phyloP scores from a whole-genome alignment of 2,888 invertebrate species.

The Rotaria sp. region DNA sequence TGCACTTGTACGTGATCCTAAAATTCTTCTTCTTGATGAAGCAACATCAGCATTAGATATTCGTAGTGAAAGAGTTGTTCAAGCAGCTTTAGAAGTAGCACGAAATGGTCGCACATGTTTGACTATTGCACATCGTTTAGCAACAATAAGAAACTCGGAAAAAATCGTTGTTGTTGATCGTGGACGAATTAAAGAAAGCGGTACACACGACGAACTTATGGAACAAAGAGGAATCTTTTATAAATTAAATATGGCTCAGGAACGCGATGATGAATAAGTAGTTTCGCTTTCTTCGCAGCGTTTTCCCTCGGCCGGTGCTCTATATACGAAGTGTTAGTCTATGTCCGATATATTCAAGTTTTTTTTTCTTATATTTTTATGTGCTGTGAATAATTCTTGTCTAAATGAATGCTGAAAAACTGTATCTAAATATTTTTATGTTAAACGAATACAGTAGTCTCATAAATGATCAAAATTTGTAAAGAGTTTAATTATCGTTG shows the following conservation, averaged over 20 bases:
- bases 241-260: constrained; percentile 19
- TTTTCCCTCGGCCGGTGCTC: not conserved
- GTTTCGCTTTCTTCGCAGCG: not conserved
- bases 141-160: constrained; percentile 14
- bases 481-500: too few relatives aligned
- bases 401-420: too few relatives aligned
- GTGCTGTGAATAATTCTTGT: not conserved
- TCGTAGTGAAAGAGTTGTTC: constrained; percentile 27
- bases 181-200: constrained; percentile 32
- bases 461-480: too few relatives aligned
- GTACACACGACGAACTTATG: constrained; percentile 33
- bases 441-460: too few relatives aligned
- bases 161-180: constrained; percentile 37
- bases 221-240: not conserved
- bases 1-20: constrained; percentile 33
- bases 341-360: not conserved
- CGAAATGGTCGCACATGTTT: constrained; percentile 36
- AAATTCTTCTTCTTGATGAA: constrained; percentile 37
- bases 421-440: too few relatives aligned
- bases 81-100: constrained; percentile 36
- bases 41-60: constrained; percentile 38
- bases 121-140: constrained; percentile 31
- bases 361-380: not conserved
- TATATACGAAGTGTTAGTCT: not conserved
- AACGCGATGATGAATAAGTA: not conserved